A percentile compares a stretch with the other conserved stretches of the same genome.
Evolutionary conservation across 2,113 vertebrate species (phyloP).

Genomic region (Pomatostomus ruficeps): DNA sequence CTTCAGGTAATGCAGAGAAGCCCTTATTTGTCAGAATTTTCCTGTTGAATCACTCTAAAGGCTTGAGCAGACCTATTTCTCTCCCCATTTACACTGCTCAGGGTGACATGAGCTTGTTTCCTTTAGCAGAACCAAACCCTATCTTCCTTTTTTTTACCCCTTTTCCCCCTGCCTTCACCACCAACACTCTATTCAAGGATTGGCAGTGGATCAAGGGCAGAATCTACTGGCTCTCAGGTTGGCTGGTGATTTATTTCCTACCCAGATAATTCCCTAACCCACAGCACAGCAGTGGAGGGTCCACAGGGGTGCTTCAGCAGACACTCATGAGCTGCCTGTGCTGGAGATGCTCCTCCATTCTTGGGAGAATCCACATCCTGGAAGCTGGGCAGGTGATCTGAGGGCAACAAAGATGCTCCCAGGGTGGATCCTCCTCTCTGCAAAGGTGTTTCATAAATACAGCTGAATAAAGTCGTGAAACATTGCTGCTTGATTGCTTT

Average conservation of each 20-base stretch:
- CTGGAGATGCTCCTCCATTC: background rate
- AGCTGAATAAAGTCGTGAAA: background rate
- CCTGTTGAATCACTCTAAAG: background rate
- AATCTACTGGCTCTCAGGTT: background rate
- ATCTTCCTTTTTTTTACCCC: accelerated
- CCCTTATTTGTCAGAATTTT: background rate
- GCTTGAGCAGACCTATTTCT: background rate
- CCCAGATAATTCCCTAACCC: background rate
- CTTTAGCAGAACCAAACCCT: background rate
- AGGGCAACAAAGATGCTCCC: background rate
- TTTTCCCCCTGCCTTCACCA: background rate
- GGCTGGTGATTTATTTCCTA: background rate
- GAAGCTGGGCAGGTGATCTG: background rate
- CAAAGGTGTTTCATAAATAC: background rate
- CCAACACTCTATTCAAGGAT: background rate
- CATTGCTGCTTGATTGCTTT: background rate
- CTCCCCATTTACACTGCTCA: background rate
- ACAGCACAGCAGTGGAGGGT: background rate
- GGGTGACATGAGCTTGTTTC: background rate
- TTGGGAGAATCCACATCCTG: accelerated
- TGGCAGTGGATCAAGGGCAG: background rate
- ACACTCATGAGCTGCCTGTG: background rate
- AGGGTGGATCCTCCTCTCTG: background rate
- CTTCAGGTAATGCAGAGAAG: background rate
- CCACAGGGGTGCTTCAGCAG: background rate